Evolutionary conservation across 1,140 invertebrate species (phyloP).

Genomic region (Papilio xuthus): DNA sequence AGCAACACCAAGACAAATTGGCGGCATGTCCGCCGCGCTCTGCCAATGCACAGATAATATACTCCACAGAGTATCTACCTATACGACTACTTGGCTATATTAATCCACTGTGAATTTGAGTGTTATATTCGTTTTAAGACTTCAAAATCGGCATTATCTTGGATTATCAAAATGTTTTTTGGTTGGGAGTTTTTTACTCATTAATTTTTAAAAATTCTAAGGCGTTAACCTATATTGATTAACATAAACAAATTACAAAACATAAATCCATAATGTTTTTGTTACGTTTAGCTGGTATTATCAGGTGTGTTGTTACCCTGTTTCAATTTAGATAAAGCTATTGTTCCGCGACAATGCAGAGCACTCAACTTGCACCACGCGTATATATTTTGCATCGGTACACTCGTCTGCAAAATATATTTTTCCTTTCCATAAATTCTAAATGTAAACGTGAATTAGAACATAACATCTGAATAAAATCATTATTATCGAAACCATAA

Average conservation of each 20-base stretch:
- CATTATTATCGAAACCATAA: no score
- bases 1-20: constrained; percentile 33
- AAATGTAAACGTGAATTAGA: no score
- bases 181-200: no score
- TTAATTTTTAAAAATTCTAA: no score
- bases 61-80: neutral
- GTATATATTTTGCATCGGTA: constrained; percentile 34
- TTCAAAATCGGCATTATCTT: no score
- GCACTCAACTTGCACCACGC: constrained; percentile 32
- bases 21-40: constrained; percentile 25
- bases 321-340: constrained; percentile 38
- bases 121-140: neutral
- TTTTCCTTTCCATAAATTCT: neutral
- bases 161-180: no score
- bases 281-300: no score
- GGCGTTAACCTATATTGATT: no score
- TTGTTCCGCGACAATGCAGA: constrained; percentile 39
- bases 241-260: no score
- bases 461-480: no score
- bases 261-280: no score
- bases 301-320: neutral
- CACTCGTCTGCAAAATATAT: neutral
- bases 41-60: constrained; percentile 34
- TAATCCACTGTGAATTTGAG: neutral
- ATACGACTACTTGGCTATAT: constrained; percentile 9